Base-by-base conservation (phyloP, 2,888 invertebrate genomes). In the Coecobrya sp. region DNA sequence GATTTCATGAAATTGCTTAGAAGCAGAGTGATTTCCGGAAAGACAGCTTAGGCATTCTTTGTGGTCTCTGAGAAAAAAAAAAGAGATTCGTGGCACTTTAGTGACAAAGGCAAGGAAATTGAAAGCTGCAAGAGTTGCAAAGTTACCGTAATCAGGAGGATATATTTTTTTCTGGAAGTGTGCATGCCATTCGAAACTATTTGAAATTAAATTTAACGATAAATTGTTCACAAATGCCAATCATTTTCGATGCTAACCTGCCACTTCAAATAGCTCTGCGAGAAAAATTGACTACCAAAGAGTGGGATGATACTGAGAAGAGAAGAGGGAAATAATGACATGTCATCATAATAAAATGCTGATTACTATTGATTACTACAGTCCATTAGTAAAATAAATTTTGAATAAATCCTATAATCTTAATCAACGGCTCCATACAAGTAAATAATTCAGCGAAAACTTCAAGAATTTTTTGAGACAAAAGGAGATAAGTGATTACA, bases 191-290 rank as follows among this genome's bases (percentile, higher is more conserved):
- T 25, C 7, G 7, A 19, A 8, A n/a, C 7, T 45, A 45, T 19
- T 10, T 22, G 13, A 76, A 76, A 45, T 76, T 76, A 45, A 76
- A 76, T 76, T n/a, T 76, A 76, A 49, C 30, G 25, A 49, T 7
- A 76, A 45, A 3, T 22, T 45, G 45, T 19, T 10, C 22, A 0
- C 22, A 76, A 73, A 42, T 10, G 42, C 19, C 73, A 73, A 42
- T 73, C 73, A 42, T 19, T 10, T 19, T 16, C 11, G 73, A 10
- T 73, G 42, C 19, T 42, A 19, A 25, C 19, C 19, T 10, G 73
- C 45, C 73, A 76, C 42, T 76, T 45, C 11, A 11, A 19, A 42
- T 73, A 19, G 36, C 36, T 52, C 11, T 13, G 52, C 16, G 13
- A 13, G 10, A 13, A 42, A 49, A 49, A 49, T 3, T 13, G 49